These are phyloP conservation scores for Meloidogyne floridensis DNA, from an alignment of 1,140 invertebrate species.

Conservation along the genomic window DNA sequence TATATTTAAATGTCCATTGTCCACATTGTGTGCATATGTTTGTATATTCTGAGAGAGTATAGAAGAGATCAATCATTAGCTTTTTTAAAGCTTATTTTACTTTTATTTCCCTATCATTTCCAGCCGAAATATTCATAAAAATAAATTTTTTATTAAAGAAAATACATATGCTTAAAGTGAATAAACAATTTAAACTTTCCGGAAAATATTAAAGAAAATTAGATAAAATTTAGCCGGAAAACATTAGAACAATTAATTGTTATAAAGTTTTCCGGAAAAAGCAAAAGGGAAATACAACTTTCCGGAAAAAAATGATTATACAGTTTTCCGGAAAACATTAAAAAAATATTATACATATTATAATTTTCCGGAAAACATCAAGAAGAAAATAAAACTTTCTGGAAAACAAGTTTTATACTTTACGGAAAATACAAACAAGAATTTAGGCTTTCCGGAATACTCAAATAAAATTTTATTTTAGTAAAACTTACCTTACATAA, in stretches of 20 bases:
- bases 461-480: neutral
- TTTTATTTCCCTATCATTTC: neutral
- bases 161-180: no score
- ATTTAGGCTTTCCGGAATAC: no score
- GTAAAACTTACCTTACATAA: neutral
- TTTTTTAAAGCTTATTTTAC: neutral
- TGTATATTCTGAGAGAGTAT: neutral
- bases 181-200: no score
- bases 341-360: no score
- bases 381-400: no score
- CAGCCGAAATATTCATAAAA: neutral
- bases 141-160: neutral
- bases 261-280: no score
- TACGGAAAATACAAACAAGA: neutral
- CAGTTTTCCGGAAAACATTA: neutral
- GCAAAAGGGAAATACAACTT: no score
- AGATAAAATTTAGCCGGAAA: no score
- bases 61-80: neutral
- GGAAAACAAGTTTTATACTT: neutral
- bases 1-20: constrained; percentile 1
- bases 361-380: neutral
- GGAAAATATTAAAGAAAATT: no score
- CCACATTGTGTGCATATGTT: constrained; percentile 3
- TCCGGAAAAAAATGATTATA: neutral
- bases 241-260: no score